Evolutionary conservation across 2,888 invertebrate species (phyloP).

Genomic region (Esperia sulphurella): DNA sequence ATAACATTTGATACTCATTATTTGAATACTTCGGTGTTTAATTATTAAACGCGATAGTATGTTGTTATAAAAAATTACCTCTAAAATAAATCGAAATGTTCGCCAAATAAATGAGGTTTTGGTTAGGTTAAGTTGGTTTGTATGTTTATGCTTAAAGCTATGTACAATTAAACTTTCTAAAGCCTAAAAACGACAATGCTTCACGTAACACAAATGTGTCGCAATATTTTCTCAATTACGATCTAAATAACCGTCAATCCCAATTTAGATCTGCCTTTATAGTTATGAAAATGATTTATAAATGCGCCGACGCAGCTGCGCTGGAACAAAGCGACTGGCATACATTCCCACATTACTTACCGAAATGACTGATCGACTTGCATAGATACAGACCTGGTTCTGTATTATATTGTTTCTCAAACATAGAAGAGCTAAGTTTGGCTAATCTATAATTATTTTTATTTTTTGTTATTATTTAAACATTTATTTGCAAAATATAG

Average conservation of each 20-base stretch:
- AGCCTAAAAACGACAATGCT: neutral
- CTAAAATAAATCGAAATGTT: no score
- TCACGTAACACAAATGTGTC: neutral
- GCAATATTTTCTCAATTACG: conserved; percentile 23
- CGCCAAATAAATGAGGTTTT: no score
- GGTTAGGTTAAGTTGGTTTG: no score
- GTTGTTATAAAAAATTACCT: no score
- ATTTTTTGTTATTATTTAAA: no score
- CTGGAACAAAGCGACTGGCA: conserved; percentile 38
- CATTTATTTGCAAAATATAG: no score
- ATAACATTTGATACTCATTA: no score
- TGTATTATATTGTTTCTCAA: neutral
- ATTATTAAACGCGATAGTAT: no score
- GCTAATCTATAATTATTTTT: no score
- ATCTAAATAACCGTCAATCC: conserved; percentile 41
- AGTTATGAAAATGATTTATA: conserved; percentile 62
- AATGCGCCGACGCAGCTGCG: conserved; percentile 51
- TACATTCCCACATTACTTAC: conserved; percentile 67
- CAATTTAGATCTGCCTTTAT: conserved; percentile 45
- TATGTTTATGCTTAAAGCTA: no score
- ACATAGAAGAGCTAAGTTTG: neutral
- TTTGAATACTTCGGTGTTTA: no score
- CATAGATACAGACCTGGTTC: conserved; percentile 16
- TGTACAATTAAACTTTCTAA: neutral
- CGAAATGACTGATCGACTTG: conserved; percentile 58